A percentile compares a stretch with the other conserved stretches of the same genome.
phyloP scores from a whole-genome alignment of 2,113 vertebrate genomes.

The Alexandromys fortis region DNA sequence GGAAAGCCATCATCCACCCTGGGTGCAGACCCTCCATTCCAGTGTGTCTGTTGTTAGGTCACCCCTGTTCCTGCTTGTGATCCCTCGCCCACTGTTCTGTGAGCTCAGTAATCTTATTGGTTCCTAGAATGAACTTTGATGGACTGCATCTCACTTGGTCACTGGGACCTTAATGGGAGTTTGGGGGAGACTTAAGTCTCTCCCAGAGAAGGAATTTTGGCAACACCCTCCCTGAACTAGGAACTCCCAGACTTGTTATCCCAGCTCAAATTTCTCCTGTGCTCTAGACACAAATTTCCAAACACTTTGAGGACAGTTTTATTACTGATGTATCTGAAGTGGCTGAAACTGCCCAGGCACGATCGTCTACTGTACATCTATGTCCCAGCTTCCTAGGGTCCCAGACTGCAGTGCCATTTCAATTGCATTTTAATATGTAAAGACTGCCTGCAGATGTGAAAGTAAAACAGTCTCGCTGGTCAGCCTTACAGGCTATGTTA shows the following conservation, averaged over 20 bases:
- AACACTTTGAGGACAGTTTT: not conserved
- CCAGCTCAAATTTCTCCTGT: not conserved
- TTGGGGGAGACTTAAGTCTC: not conserved
- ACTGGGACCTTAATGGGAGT: not conserved
- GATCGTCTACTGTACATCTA: fast-evolving
- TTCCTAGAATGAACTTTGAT: not conserved
- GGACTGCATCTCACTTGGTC: not conserved
- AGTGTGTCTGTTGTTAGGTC: not conserved
- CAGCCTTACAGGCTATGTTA: too few relatives aligned
- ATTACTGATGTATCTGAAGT: not conserved
- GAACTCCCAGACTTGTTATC: not conserved
- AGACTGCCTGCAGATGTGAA: too few relatives aligned
- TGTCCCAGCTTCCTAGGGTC: not conserved
- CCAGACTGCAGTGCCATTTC: not conserved
- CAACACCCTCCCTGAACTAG: not conserved
- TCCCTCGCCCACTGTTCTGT: not conserved
- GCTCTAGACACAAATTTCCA: not conserved
- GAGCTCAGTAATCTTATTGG: not conserved
- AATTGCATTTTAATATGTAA: too few relatives aligned
- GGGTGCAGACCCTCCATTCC: not conserved
- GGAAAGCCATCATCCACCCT: not conserved
- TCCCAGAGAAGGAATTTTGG: not conserved
- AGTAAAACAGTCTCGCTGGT: too few relatives aligned
- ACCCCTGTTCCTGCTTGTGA: not conserved
- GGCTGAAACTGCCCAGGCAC: not conserved